phyloP scores from a whole-genome alignment of 2,113 vertebrate species.

The Alaudala cheleensis region DNA sequence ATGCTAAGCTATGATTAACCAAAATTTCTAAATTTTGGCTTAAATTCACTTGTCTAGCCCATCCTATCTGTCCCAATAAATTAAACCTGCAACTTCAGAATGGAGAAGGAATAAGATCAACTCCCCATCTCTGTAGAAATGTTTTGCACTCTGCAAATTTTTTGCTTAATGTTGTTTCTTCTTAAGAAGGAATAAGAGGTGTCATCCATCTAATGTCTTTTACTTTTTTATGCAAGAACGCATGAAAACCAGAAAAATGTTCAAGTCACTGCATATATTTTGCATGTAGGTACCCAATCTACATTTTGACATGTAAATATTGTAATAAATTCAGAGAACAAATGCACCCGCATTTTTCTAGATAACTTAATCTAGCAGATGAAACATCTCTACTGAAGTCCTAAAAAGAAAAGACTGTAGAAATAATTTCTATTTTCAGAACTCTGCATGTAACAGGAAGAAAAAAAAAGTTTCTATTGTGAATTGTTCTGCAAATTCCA shows the following conservation, averaged over 20 bases:
- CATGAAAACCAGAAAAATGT: neutral
- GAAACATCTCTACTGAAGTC: neutral
- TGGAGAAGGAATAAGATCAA: neutral
- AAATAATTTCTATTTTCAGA: neutral
- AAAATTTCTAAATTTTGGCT: neutral
- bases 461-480: neutral
- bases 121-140: neutral
- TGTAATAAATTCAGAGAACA: rapidly evolving
- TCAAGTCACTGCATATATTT: neutral
- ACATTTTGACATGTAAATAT: neutral
- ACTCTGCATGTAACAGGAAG: too few relatives aligned
- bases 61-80: neutral
- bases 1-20: neutral
- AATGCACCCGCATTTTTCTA: neutral
- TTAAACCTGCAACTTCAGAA: neutral
- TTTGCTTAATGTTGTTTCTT: neutral
- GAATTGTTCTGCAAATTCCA: neutral
- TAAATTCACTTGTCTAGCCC: neutral
- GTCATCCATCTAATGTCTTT: neutral
- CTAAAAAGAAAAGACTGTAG: neutral
- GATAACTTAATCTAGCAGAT: neutral
- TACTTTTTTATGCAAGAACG: neutral
- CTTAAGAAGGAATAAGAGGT: neutral
- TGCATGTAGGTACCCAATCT: neutral
- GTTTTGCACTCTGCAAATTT: neutral